A percentile compares a stretch with the other conserved stretches of the same genome.
These are phyloP conservation scores for Tokudaia muenninki DNA, from an alignment of 2,797 vertebrate species.

Conservation along the genomic window DNA sequence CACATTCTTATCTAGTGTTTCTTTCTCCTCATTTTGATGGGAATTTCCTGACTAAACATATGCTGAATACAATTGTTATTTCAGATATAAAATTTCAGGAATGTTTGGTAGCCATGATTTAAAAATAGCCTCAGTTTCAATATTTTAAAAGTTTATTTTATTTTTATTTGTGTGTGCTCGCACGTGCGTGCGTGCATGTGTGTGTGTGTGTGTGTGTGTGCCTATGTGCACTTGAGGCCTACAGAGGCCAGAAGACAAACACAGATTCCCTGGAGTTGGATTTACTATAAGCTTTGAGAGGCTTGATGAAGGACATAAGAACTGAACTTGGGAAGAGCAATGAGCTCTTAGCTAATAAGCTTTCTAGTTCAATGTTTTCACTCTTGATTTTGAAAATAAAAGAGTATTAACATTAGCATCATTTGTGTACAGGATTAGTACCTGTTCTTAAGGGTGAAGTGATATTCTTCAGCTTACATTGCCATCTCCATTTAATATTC, in stretches of 20 bases:
- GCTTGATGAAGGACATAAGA: too few species aligned
- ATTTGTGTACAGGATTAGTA: not conserved
- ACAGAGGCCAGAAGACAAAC: not conserved
- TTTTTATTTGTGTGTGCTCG: not conserved
- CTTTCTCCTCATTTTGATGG: not conserved
- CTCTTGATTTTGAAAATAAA: not conserved
- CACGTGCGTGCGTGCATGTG: not conserved
- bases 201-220: not conserved
- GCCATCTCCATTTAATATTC: too few species aligned
- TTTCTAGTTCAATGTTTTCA: not conserved
- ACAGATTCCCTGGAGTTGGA: not conserved
- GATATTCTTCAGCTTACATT: not conserved
- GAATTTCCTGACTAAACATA: constrained; percentile 21
- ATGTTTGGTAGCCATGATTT: not conserved
- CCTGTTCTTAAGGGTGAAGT: not conserved
- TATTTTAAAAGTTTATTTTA: not conserved
- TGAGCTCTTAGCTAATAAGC: not conserved
- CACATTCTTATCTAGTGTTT: not conserved
- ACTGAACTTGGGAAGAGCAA: not conserved
- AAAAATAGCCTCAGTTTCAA: not conserved
- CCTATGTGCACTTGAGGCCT: not conserved
- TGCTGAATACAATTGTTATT: not conserved
- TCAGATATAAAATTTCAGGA: not conserved
- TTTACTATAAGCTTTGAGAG: not conserved
- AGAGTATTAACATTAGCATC: not conserved